phyloP scores from a whole-genome alignment of 92 coral and sea anemone genomes.

The Paramuricea clavata region DNA sequence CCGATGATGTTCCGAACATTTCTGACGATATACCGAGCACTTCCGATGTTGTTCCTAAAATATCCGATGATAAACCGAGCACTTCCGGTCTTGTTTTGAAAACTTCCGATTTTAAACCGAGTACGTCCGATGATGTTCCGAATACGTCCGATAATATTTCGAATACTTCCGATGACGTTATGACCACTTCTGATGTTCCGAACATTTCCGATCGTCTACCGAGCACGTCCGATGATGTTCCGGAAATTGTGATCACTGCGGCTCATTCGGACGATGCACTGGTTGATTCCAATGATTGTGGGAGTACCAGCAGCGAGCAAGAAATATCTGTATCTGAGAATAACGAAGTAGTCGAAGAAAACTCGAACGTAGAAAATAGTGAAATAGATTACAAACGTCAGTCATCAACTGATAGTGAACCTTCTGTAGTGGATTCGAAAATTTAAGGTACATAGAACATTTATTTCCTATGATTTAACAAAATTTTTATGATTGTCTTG shows the following conservation, averaged over 20 bases:
- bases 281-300: not conserved
- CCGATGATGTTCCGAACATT: not conserved
- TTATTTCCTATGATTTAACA: not conserved
- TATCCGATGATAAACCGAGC: not conserved
- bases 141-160: not conserved
- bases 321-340: not conserved
- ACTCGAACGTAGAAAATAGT: not conserved
- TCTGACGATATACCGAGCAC: conserved; percentile 18
- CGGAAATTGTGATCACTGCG: not conserved
- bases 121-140: not conserved
- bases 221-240: not conserved
- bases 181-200: not conserved
- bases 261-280: not conserved
- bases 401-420: conserved; percentile 33
- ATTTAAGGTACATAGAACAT: not conserved
- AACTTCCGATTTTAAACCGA: not conserved
- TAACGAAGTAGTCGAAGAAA: not conserved
- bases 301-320: not conserved
- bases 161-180: not conserved
- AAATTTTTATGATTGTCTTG: too few relatives aligned
- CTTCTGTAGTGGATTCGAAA: not conserved
- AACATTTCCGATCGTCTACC: not conserved
- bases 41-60: conserved; percentile 1
- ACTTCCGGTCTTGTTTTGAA: not conserved
- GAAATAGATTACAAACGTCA: not conserved